phyloP scores from a whole-genome alignment of 2,797 vertebrate genomes.

The Sebastes glaucus region DNA sequence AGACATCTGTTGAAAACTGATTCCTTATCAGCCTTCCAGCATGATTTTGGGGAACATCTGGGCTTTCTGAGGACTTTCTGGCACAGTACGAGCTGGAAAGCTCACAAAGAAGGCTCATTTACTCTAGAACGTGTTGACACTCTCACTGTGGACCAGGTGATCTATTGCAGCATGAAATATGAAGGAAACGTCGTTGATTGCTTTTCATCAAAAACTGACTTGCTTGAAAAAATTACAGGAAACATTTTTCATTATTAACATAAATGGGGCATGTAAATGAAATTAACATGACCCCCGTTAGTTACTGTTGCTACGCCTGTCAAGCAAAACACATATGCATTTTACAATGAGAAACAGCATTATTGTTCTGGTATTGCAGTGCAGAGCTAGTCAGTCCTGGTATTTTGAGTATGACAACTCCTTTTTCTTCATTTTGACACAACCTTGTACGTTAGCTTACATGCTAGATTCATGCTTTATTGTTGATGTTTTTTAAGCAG shows the following conservation, averaged over 20 bases:
- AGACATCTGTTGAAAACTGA: conserved; percentile 70
- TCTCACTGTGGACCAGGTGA: conserved; percentile 42
- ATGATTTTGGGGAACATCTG: conserved; percentile 67
- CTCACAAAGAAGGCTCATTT: conserved; percentile 52
- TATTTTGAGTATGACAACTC: neutral
- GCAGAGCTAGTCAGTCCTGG: neutral
- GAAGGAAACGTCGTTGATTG: conserved; percentile 24
- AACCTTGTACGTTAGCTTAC: neutral
- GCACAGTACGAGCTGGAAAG: conserved; percentile 34
- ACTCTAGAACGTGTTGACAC: conserved; percentile 53
- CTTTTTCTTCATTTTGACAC: neutral
- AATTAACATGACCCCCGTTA: neutral
- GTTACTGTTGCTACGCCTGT: neutral
- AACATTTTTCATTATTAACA: conserved; percentile 19
- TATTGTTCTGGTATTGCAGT: neutral
- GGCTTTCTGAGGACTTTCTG: conserved; percentile 59
- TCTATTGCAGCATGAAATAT: conserved; percentile 24
- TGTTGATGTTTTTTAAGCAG: neutral
- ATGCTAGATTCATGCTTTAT: neutral
- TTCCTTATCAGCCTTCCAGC: conserved; percentile 70
- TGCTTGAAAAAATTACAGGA: conserved; percentile 20
- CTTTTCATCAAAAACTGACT: conserved; percentile 14
- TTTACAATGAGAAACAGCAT: neutral
- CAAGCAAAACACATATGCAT: neutral
- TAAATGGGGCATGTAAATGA: neutral